Conservation (phyloP, 1,140 invertebrate species). For the Cotesia typhae region DNA sequence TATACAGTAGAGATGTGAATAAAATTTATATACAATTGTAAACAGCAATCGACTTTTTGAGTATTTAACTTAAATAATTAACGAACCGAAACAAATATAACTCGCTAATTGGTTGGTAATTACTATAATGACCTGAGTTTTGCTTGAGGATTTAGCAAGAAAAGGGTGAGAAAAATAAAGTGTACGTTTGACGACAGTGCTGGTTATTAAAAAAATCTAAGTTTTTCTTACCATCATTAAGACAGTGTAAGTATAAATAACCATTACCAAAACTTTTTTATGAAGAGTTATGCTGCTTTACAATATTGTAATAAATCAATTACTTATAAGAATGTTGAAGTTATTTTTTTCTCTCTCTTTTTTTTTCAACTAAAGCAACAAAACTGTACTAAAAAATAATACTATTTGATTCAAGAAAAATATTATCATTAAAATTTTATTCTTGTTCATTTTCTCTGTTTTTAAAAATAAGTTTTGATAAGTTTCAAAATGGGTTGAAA, state of each 20-base stretch:
- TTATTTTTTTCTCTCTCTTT: too few relatives aligned
- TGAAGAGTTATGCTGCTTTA: too few relatives aligned
- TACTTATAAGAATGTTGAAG: too few relatives aligned
- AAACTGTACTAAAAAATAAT: too few relatives aligned
- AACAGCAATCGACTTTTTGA: constrained; percentile 37
- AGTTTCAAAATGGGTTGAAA: too few relatives aligned
- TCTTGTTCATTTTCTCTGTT: too few relatives aligned
- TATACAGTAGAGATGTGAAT: constrained; percentile 16
- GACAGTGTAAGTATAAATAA: constrained; percentile 9
- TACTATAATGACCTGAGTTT: constrained; percentile 56
- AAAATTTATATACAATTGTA: background rate
- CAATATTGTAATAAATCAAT: too few relatives aligned
- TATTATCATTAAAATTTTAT: too few relatives aligned
- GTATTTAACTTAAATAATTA: constrained; percentile 61
- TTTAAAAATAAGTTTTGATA: too few relatives aligned
- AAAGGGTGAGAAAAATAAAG: constrained; percentile 31
- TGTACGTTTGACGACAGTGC: background rate
- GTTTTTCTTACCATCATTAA: constrained; percentile 1
- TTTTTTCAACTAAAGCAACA: too few relatives aligned
- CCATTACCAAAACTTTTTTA: background rate
- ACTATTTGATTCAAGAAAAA: too few relatives aligned
- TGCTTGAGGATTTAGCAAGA: constrained; percentile 22
- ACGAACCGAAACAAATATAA: constrained; percentile 57
- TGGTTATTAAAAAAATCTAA: constrained; percentile 6
- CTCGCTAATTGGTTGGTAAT: constrained; percentile 62